Percentiles rank a stretch among this genome's conserved stretches.
Evolutionary conservation across 2,888 invertebrate species (phyloP).

Genomic region (Chorisops tibialis): DNA sequence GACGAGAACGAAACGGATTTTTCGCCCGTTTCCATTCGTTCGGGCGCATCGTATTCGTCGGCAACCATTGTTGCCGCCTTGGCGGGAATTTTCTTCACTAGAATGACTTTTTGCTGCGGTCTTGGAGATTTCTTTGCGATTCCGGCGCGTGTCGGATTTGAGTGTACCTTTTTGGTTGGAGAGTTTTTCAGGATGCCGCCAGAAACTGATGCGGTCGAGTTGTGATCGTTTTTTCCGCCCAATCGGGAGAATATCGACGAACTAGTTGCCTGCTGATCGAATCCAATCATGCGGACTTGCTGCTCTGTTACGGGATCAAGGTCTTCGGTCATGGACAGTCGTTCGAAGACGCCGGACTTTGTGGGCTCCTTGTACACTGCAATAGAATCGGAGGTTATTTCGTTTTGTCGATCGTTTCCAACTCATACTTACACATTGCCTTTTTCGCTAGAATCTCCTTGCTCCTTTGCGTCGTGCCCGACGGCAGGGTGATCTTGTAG

Average conservation of each 20-base stretch:
- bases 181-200: constrained; percentile 48
- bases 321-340: constrained; percentile 35
- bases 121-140: constrained; percentile 27
- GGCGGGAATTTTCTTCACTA: constrained; percentile 49
- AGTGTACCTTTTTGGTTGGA: constrained; percentile 2
- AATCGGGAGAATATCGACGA: constrained; percentile 48
- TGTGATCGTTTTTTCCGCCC: constrained; percentile 41
- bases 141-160: neutral
- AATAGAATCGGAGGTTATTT: neutral
- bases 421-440: constrained; percentile 43
- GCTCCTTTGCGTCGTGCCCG: constrained; percentile 55
- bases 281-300: constrained; percentile 40
- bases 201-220: constrained; percentile 22
- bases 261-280: constrained; percentile 35
- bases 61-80: constrained; percentile 41
- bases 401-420: too few relatives aligned
- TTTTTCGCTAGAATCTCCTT: constrained; percentile 52
- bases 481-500: constrained; percentile 57
- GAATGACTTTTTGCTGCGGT: constrained; percentile 46
- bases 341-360: constrained; percentile 44
- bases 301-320: neutral
- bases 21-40: constrained; percentile 39
- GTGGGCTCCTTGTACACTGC: constrained; percentile 46
- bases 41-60: constrained; percentile 37
- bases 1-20: constrained; percentile 51